These are phyloP conservation scores for Himalopsyche japonica DNA, from an alignment of 2,888 invertebrate genomes.

Conservation along the genomic window DNA sequence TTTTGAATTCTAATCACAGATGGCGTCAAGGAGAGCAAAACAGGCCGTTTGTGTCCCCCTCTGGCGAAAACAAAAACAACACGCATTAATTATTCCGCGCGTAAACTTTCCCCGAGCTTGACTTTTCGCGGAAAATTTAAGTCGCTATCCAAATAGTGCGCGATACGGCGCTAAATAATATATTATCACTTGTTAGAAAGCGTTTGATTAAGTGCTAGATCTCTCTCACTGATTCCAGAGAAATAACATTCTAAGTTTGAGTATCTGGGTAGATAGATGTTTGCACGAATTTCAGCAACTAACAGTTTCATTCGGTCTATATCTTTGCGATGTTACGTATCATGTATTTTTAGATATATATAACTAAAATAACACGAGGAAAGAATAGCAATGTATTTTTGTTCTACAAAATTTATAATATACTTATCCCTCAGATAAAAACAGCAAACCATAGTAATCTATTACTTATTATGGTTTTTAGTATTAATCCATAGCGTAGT, in stretches of 20 bases:
- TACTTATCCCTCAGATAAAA: no score
- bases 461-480: no score
- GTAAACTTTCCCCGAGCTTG: not conserved
- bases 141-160: not conserved
- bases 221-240: not conserved
- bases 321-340: no score
- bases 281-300: no score
- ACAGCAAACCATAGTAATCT: no score
- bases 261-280: no score
- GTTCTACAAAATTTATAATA: no score
- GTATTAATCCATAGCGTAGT: no score
- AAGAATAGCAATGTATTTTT: no score
- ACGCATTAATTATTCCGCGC: not conserved
- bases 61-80: not conserved
- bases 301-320: no score
- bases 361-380: no score
- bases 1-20: not conserved
- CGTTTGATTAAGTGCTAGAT: not conserved
- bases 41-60: not conserved
- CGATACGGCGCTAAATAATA: not conserved
- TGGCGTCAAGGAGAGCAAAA: not conserved
- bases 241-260: not conserved
- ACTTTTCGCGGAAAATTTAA: not conserved
- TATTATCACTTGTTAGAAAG: not conserved
- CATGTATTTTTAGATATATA: no score